A percentile compares a stretch with the other conserved stretches of the same genome.
Evolutionary conservation across 2,797 vertebrate species (phyloP).

Genomic region (Aldrovandia affinis): DNA sequence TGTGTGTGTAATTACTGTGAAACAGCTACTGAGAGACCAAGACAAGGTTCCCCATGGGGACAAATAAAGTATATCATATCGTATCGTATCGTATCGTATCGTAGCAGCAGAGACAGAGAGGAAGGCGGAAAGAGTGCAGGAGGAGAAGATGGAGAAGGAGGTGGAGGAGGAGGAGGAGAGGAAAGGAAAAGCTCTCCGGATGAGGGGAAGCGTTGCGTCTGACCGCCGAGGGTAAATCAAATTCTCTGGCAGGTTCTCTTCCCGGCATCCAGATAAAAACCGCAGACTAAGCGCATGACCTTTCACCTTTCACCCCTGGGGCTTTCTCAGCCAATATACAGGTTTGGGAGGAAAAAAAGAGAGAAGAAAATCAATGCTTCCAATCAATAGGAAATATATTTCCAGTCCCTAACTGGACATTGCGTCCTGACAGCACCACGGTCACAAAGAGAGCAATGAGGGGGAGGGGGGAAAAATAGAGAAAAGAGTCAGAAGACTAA

Average conservation of each 20-base stretch:
- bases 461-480: too few species aligned
- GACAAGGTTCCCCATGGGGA: too few species aligned
- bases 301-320: slow-evolving; percentile 82
- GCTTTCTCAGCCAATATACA: slow-evolving; percentile 84
- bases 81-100: too few species aligned
- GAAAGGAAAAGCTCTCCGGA: background rate
- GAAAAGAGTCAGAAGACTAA: slow-evolving; percentile 68
- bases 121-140: slow-evolving; percentile 11
- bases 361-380: slow-evolving; percentile 80
- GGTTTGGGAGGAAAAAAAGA: slow-evolving; percentile 68
- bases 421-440: slow-evolving; percentile 80
- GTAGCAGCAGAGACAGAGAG: too few species aligned
- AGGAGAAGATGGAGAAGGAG: slow-evolving; percentile 6
- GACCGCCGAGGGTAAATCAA: slow-evolving; percentile 73
- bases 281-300: slow-evolving; percentile 80
- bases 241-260: slow-evolving; percentile 81
- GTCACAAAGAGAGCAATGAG: slow-evolving; percentile 73
- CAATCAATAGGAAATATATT: slow-evolving; percentile 85
- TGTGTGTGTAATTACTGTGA: too few species aligned
- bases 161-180: background rate
- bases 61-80: too few species aligned
- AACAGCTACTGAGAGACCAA: too few species aligned
- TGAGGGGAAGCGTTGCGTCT: slow-evolving; percentile 16
- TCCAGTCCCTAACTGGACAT: slow-evolving; percentile 84
- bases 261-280: slow-evolving; percentile 78